Base-by-base conservation (phyloP, 2,888 invertebrate species). In the Cerastoderma edule region DNA sequence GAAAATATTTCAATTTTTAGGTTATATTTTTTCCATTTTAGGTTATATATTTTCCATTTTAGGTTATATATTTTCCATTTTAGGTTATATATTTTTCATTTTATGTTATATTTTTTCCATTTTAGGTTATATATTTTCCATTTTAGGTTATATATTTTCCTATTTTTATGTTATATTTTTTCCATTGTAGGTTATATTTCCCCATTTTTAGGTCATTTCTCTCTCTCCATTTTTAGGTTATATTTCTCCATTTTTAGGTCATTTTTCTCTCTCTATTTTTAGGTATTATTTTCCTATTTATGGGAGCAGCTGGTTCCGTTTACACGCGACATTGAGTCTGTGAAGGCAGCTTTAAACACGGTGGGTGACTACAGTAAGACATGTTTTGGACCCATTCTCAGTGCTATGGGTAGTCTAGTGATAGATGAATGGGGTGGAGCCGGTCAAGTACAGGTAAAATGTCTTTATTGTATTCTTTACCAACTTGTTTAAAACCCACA, bases 301-400 rank as follows among this genome's bases (percentile, higher is more conserved):
- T 93, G 91, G 88, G 92, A 93, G 73, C 88, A 91, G 39, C 79
- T 96, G 39, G 96, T 96, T 48, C 95, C 96, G 24, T 99, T 98
- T 89, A 98, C 98, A 0, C 94, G 98, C 72, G 98, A 98, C 88
- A 96, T 96, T 92, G 97, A 96, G 78, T 93, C 94, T 39, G 95
- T 98, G 78, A 95, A 96, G 85, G 94, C 94, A 24, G 96, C 96
- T 84, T 93, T 98, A 1, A 95, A 95, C 78, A 95, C 95, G 75
- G 93, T 97, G 8, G 96, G 97, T 79, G 96, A 96, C 87, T 96
- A 95, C 88, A 98, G 98, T 90, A 97, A 97, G 92, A 96, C 98
- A 0, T 96, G 96, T 88, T 94, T 98, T 75, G 96, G 96, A 89
- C 94, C 95, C 6, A 96, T 96, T 63, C 93, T 98, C 2, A 95